phyloP scores from a whole-genome alignment of 2,888 invertebrate genomes.

The Drosophila prostipennis region DNA sequence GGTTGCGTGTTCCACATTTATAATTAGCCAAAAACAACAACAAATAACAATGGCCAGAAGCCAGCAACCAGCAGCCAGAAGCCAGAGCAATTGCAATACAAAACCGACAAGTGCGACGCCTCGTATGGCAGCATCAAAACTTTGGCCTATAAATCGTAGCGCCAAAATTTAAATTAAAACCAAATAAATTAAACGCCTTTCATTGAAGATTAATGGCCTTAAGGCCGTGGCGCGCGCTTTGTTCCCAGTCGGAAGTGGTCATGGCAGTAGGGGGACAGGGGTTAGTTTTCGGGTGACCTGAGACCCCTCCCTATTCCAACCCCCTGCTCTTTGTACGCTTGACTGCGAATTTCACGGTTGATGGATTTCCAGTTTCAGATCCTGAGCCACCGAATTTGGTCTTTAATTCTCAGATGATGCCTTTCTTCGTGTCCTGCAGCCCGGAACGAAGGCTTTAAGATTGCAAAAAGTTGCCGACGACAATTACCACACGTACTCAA shows the following conservation, averaged over 20 bases:
- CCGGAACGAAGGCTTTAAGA: slow-evolving; percentile 49
- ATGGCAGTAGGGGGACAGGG: slow-evolving; percentile 7
- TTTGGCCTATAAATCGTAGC: slow-evolving; percentile 77
- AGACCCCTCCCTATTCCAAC: neutral
- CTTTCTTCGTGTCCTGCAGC: slow-evolving; percentile 13
- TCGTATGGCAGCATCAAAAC: slow-evolving; percentile 69
- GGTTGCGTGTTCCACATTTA: slow-evolving; percentile 68
- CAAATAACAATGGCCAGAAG: neutral
- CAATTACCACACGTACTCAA: slow-evolving; percentile 65
- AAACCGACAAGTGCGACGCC: slow-evolving; percentile 39
- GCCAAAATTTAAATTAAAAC: slow-evolving; percentile 79
- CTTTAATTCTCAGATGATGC: slow-evolving; percentile 13
- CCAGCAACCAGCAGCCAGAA: slow-evolving; percentile 4
- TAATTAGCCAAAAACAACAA: slow-evolving; percentile 61
- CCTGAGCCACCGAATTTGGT: slow-evolving; percentile 16
- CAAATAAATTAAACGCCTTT: slow-evolving; percentile 81
- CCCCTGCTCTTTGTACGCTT: slow-evolving; percentile 72
- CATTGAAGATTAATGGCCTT: slow-evolving; percentile 79
- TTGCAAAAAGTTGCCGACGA: slow-evolving; percentile 8
- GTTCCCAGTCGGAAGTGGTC: slow-evolving; percentile 39
- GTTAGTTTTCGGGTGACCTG: neutral
- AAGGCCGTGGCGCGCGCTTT: slow-evolving; percentile 58
- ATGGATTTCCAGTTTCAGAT: slow-evolving; percentile 66
- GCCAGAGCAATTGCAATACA: slow-evolving; percentile 53
- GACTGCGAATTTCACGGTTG: slow-evolving; percentile 79